Base-by-base conservation (phyloP, 2,113 vertebrate genomes). In the Heteronetta atricapilla region DNA sequence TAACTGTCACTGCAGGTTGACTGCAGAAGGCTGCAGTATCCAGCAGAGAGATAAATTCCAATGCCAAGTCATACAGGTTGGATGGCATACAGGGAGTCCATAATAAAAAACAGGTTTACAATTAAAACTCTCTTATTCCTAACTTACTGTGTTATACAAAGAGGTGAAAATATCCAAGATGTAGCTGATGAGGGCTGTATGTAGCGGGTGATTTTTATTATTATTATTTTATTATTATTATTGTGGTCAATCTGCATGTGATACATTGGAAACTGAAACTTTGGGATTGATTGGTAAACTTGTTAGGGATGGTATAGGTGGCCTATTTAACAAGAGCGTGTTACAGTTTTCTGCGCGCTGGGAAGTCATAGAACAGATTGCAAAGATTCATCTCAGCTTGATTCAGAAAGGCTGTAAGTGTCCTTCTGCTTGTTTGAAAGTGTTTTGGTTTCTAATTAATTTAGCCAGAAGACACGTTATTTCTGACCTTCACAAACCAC, bases 1-100 rank as follows among this genome's bases (percentile, higher is more conserved):
- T 97, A 98, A 97, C 98, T 98, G 97, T 98, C 98, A 79, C 98
- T 97, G 91, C 97, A 97, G 98, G 98, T 97, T 97, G 95, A 95
- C 97, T 98, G 86, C 95, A 96, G 97, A 98, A 97, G 95, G 95
- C 97, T 97, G 75, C 77, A 93, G 11, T 91, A 96, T 97, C 98
- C 98, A 97, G 74, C 98, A 96, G 98, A 94, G 98, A 98, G 88
- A 97, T 96, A 97, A 97, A 97, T 97, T 82, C 93, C 74, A 76
- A 21, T 94, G 97, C 97, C 97, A 98, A 96, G 92, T 97, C 93
- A 86, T 95, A 94, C 96, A 96, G 97, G 97, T 97, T 97, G 97
- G 90, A 88, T 88, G 97, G 95, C 84, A 58, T 97, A 97, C 78
- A 94, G 96, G 96, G 95, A 98, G 90, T 93, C 56, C 31, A 55